These are phyloP conservation scores for Caretta caretta DNA, from an alignment of 2,113 vertebrate species.

Conservation along the genomic window DNA sequence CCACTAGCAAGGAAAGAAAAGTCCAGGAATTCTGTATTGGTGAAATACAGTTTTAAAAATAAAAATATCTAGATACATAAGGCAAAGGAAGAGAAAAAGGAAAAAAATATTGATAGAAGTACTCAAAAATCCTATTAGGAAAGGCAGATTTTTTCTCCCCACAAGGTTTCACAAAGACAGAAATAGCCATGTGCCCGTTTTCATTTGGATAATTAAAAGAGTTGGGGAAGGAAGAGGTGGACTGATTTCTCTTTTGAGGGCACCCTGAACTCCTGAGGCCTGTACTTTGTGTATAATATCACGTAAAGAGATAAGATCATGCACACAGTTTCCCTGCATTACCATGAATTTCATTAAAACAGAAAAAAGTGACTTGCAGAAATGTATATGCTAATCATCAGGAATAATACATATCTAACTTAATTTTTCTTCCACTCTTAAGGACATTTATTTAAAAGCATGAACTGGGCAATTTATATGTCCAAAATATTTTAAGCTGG, in stretches of 20 bases:
- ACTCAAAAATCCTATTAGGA: not conserved
- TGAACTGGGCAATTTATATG: not conserved
- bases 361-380: slow-evolving; percentile 13
- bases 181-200: not conserved
- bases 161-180: not conserved
- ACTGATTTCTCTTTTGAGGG: not conserved
- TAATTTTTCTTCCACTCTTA: not conserved
- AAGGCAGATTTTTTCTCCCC: not conserved
- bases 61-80: not conserved
- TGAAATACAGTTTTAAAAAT: not conserved
- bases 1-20: not conserved
- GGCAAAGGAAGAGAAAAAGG: not conserved
- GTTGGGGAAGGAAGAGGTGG: not conserved
- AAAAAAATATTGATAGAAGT: not conserved
- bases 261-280: not conserved
- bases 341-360: slow-evolving; percentile 13
- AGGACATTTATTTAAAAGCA: not conserved
- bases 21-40: not conserved
- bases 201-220: not conserved
- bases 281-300: not conserved
- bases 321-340: not conserved
- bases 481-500: slow-evolving; percentile 4
- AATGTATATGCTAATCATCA: not conserved
- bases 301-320: not conserved
- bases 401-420: not conserved